phyloP scores from a whole-genome alignment of 2,113 vertebrate species.

The human (Homo sapiens) region DNA sequence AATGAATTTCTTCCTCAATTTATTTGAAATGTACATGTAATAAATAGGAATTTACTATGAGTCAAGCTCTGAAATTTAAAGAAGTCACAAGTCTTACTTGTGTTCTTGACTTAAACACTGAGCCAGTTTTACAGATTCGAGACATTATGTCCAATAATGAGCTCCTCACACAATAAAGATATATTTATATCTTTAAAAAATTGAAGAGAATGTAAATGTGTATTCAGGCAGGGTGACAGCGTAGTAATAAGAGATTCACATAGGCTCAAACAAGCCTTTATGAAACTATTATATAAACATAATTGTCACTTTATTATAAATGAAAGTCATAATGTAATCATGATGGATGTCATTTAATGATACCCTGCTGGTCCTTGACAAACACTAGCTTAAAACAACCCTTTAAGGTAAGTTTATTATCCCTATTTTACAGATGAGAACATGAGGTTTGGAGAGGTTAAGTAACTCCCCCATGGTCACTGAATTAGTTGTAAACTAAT shows the following conservation, averaged over 20 bases:
- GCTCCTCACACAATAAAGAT: conserved; percentile 34
- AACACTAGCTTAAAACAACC: neutral
- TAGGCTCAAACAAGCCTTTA: conserved; percentile 17
- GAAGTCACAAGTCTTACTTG: conserved; percentile 4
- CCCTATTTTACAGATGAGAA: neutral
- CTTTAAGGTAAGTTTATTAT: conserved; percentile 19
- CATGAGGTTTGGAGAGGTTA: neutral
- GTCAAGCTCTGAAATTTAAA: conserved; percentile 36
- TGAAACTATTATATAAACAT: conserved; percentile 49
- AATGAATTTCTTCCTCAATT: conserved; percentile 69
- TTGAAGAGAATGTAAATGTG: conserved; percentile 12
- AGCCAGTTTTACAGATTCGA: conserved; percentile 1
- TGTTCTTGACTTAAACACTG: neutral
- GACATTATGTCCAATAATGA: conserved; percentile 29
- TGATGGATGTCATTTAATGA: conserved; percentile 20
- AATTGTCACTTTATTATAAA: conserved; percentile 56
- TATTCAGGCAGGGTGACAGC: conserved; percentile 6
- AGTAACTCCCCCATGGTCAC: neutral
- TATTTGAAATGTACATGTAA: conserved; percentile 53
- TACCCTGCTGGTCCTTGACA: neutral
- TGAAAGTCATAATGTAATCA: conserved; percentile 33
- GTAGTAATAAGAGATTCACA: neutral
- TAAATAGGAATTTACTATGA: conserved; percentile 45
- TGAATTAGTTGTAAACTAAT: neutral
- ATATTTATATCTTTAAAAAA: conserved; percentile 36